Evolutionary conservation across 2,113 vertebrate species (phyloP), one percentile per base, ranked within the genome.

Genomic region (Urocitellus parryii): DNA sequence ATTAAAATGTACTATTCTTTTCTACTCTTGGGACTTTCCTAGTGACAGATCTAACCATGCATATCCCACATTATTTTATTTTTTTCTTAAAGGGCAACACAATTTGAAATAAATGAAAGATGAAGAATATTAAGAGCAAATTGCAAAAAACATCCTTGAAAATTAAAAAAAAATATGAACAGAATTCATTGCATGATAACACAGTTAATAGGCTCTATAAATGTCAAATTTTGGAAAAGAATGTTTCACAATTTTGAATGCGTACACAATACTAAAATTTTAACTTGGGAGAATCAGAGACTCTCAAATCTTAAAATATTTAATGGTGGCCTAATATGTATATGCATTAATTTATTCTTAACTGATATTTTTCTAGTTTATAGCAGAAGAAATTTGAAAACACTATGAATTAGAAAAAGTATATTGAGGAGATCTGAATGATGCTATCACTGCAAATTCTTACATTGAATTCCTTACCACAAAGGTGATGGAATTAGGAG

Each of bases 61-160:
- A 22, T 10, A 32, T 10, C 37, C n/a, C 4, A 68, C 25, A 42
- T 77, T 63, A 90, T 27, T 53, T 77, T 90, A 81, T 58, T 4
- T 68, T 86, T 87, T 68, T 76, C 1, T 84, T 77, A 4, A 88
- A 68, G 5, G 88, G 13, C 24, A 87, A 6, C 51, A 81, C 53
- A 78, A 88, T 16, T 72, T 85, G 29, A 93, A 94, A 65, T 34
- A 93, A 4, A 42, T 67, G 24, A 72, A 80, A 84, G 34, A 39
- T 81, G 16, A 83, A 79, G 10, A 63, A 61, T 34, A 4, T 80
- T 58, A 86, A 91, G 4, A 56, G 74, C 81, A 92, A 95, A 34
- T 27, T 12, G 20, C 8, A 58, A 63, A 27, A 58, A 58, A 89
- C 4, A 65, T 82, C 73, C 24, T 61, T 90, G 90, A 83, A 95